phyloP scores from a whole-genome alignment of 1,140 invertebrate species.

The Wasmannia auropunctata region DNA sequence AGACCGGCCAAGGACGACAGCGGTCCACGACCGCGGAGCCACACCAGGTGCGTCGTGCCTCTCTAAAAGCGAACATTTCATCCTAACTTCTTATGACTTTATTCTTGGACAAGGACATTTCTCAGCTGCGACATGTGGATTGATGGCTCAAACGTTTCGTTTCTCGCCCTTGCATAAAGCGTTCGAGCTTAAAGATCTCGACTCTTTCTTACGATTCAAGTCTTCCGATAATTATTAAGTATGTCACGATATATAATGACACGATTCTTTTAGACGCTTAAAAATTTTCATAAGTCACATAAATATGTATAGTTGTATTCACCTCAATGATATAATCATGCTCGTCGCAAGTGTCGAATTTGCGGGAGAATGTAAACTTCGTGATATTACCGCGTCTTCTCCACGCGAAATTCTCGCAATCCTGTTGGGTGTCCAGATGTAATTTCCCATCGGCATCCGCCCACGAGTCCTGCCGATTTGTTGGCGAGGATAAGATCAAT shows the following conservation, averaged over 20 bases:
- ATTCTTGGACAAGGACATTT: too few relatives aligned
- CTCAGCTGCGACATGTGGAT: too few relatives aligned
- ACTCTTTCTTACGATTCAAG: too few relatives aligned
- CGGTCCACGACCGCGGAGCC: slow-evolving; percentile 90
- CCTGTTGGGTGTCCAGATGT: slow-evolving; percentile 90
- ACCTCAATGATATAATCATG: slow-evolving; percentile 96
- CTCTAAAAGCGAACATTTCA: slow-evolving; percentile 85
- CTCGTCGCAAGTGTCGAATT: slow-evolving; percentile 96
- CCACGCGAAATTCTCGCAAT: slow-evolving; percentile 91
- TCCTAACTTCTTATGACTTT: background rate
- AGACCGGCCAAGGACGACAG: slow-evolving; percentile 89
- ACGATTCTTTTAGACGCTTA: background rate
- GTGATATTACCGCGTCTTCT: slow-evolving; percentile 86
- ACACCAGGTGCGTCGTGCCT: slow-evolving; percentile 95
- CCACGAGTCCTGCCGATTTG: slow-evolving; percentile 89
- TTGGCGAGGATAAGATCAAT: slow-evolving; percentile 8
- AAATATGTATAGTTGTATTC: slow-evolving; percentile 45
- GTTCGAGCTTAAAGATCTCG: too few relatives aligned
- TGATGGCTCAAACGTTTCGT: too few relatives aligned
- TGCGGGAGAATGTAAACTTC: slow-evolving; percentile 91
- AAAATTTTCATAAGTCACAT: background rate
- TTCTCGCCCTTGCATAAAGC: too few relatives aligned
- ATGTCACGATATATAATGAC: too few relatives aligned
- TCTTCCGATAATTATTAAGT: too few relatives aligned
- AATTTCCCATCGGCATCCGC: slow-evolving; percentile 89